Evolutionary conservation across 2,113 vertebrate genomes (phyloP), one percentile per base, ranked within the genome.

Genomic region (Ibidorhyncha struthersii): DNA sequence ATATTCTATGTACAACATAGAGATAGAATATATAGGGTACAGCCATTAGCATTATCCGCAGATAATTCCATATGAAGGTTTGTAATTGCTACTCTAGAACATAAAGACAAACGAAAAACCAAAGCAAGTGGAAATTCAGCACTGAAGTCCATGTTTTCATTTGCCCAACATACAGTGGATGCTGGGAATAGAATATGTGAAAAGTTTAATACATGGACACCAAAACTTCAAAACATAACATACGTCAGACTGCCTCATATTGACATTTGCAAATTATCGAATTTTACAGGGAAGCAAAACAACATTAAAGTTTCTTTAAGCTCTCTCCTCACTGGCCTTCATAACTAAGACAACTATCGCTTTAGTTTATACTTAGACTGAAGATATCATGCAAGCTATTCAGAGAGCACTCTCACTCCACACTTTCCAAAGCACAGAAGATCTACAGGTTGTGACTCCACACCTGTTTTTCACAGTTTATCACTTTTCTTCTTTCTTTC

Each of bases 391-490:
- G 2, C 41, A 38, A 71, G 72, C 41, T 78, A 30, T 38, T 41
- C 67, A 66, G 63, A 81, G 14, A 95, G 17, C 53, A 26, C 47
- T 58, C 32, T 32, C 67, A 72, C 49, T 94, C 73, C 81, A 84
- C n/a, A 8, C 77, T 59, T 91, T 23, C 71, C 29, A n/a, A 90
- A 89, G 22, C 38, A 83, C 40, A 61, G 20, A 82, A 77, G 36
- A 86, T 53, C 58, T 52, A 72, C 58, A 77, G 76, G 56, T 3
- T 90, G 27, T 45, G 47, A 71, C n/a, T 78, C 73, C 65, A 89
- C 69, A 81, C 63, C 53, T 84, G 63, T 5, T 91, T 89, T 62
- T 73, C 83, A 86, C 52, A 15, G 45, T 52, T 94, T 83, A 88
- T 38, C 66, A 55, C 55, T 36, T 66, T 63, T 14, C 25, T 43